Evolutionary conservation across 2,797 vertebrate genomes (phyloP), one percentile per base, ranked within the genome.

Genomic region (Amblyopsis hoosieri): DNA sequence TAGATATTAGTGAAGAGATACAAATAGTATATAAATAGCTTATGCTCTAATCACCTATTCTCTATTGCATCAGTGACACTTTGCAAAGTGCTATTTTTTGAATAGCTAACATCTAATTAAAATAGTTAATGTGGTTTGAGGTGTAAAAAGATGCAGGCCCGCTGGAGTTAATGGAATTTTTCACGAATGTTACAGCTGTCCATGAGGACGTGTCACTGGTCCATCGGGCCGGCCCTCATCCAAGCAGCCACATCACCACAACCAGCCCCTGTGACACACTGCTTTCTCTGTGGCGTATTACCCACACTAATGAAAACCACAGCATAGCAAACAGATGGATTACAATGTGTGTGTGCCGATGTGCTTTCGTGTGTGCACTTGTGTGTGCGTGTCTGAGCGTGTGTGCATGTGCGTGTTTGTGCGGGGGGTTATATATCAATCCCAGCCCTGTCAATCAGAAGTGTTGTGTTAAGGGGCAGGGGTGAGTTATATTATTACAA

Each of bases 221-320:
- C 55, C 77, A 82, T 76, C 55, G 78, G 69, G 57, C 76, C 72
- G 57, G 64, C 73, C 80, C 56, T 75, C 33, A 31, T 64, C 71
- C 59, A 63, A 57, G 11, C 19, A 53, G 81, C 83, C 86, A 88
- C 81, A 85, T 87, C 81, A 87, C 76, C 78, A 81, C 78, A 74
- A 60, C 78, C 48, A 53, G 23, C 29, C 50, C 45, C 57, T 17
- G 31, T 49, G 52, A 74, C 75, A 62, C 68, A 57, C 37, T 80
- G 71, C 72, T 64, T 79, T 79, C 67, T 73, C 66, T 74, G 74
- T 46, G 62, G 69, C 78, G 85, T 75, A 81, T 65, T 80, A 67
- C 55, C 58, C 59, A 49, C 54, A 66, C 62, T 79, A 76, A 85
- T 84, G 64, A 75, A 87, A 85, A 76, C 71, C 85, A 84, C 77